A percentile compares a stretch with the other conserved stretches of the same genome.
Conservation (phyloP, 2,797 vertebrate species). For the Phrynocephalus guinanensis region DNA sequence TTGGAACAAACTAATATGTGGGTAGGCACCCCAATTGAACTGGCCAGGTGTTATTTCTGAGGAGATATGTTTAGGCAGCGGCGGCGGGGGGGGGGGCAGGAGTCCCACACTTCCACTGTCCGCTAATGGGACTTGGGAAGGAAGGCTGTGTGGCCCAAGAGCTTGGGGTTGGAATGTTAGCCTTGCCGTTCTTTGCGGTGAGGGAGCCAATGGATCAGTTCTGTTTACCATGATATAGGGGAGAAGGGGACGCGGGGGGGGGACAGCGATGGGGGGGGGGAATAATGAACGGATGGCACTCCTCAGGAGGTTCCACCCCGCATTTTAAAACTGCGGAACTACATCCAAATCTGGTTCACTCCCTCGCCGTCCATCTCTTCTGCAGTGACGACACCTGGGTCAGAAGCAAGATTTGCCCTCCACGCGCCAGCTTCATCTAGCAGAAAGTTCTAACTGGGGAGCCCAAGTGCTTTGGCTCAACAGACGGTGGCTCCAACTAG, state of each 20-base stretch:
- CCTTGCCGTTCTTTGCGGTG: neutral
- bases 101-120: neutral
- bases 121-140: neutral
- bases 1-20: neutral
- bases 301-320: too few relatives aligned
- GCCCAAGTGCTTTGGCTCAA: neutral
- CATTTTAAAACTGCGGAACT: neutral
- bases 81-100: too few relatives aligned
- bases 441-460: neutral
- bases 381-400: too few relatives aligned
- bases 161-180: neutral
- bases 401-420: neutral
- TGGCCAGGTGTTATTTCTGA: neutral
- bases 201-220: neutral
- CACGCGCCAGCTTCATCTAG: too few relatives aligned
- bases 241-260: too few relatives aligned
- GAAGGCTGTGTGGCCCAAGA: too few relatives aligned
- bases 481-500: neutral
- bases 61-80: too few relatives aligned
- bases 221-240: neutral
- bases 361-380: too few relatives aligned
- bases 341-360: neutral
- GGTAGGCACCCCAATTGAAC: neutral
- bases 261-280: too few relatives aligned
- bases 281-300: too few relatives aligned